Percentiles rank a stretch among this genome's conserved stretches.
Evolutionary conservation across 2,797 vertebrate genomes (phyloP).

Genomic region (Sphenodon punctatus): DNA sequence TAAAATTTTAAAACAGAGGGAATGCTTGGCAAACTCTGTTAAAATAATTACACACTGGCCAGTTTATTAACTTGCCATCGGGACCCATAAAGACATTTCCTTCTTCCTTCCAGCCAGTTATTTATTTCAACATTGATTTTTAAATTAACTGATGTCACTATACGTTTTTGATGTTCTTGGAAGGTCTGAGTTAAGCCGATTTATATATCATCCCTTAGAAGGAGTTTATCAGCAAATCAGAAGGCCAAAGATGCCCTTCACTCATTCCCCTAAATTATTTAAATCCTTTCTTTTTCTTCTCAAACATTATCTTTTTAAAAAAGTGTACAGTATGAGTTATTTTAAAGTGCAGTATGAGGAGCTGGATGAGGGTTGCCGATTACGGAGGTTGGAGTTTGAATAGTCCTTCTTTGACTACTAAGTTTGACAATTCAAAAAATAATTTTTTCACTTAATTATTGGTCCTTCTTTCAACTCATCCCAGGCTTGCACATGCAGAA

Average conservation of each 20-base stretch:
- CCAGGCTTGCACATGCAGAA: too few relatives aligned
- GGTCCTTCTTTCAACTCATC: too few relatives aligned
- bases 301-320: background rate
- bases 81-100: background rate
- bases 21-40: background rate
- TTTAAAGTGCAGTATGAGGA: background rate
- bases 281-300: background rate
- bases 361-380: background rate
- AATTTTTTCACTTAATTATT: background rate
- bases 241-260: background rate
- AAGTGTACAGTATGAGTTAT: background rate
- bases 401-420: background rate
- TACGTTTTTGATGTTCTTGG: background rate
- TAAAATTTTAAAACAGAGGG: background rate
- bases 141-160: background rate
- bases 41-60: constrained; percentile 1
- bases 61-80: background rate
- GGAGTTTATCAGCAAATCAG: background rate
- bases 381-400: background rate
- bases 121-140: background rate
- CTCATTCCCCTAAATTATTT: background rate
- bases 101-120: background rate
- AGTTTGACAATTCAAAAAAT: background rate
- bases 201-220: background rate
- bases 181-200: background rate